These are phyloP conservation scores for Apogon hyalosoma DNA, from an alignment of 2,797 vertebrate species.

Conservation along the genomic window DNA sequence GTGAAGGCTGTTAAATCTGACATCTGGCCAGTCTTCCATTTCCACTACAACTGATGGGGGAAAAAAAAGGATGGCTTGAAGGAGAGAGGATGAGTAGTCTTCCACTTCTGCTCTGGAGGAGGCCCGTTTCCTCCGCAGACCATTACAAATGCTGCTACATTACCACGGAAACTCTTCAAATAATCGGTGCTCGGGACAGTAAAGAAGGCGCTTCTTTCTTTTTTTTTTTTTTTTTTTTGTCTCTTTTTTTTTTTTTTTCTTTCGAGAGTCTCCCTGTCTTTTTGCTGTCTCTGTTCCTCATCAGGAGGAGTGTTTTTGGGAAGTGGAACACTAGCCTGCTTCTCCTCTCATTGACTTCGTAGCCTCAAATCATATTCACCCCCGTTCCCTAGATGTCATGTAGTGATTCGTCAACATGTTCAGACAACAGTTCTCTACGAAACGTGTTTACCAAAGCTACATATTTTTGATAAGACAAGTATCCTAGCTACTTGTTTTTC, in stretches of 20 bases:
- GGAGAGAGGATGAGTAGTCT: constrained; percentile 79
- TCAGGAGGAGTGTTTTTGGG: constrained; percentile 57
- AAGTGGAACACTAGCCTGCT: constrained; percentile 58
- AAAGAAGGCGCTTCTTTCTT: constrained; percentile 32
- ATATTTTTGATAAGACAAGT: constrained; percentile 91
- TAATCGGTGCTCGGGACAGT: constrained; percentile 74
- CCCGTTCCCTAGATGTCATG: constrained; percentile 69
- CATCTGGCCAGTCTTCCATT: constrained; percentile 83
- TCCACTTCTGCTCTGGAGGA: constrained; percentile 80
- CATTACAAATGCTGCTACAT: constrained; percentile 83
- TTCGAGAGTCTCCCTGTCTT: constrained; percentile 62
- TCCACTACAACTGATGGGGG: constrained; percentile 82
- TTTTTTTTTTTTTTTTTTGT: no score
- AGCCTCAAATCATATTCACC: constrained; percentile 66
- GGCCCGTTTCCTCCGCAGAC: constrained; percentile 73
- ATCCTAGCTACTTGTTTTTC: constrained; percentile 85
- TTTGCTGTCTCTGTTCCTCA: constrained; percentile 68
- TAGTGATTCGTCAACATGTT: constrained; percentile 72
- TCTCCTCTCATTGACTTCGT: constrained; percentile 63
- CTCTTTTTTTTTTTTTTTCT: constrained; percentile 8
- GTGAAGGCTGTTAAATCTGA: constrained; percentile 58
- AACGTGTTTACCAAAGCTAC: constrained; percentile 91
- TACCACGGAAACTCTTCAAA: constrained; percentile 77
- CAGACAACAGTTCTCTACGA: constrained; percentile 77
- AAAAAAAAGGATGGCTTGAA: constrained; percentile 84